Base-by-base conservation (phyloP, 2,113 vertebrate species). In the Talpa occidentalis region DNA sequence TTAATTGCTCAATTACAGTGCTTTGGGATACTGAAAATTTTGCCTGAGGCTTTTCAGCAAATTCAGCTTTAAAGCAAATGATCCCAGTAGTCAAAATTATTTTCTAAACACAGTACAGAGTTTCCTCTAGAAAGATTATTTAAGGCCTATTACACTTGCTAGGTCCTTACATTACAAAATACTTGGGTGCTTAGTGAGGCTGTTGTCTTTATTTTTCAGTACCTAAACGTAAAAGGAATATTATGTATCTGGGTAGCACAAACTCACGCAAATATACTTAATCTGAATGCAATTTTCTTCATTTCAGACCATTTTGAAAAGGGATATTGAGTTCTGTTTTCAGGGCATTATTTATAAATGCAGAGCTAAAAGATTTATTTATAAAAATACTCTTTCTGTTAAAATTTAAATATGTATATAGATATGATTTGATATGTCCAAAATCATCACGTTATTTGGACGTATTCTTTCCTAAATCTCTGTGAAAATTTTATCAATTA, bases 51-150 rank as follows among this genome's bases (percentile, higher is more conserved):
- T 28, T n/a, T 89, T 91, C 62, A 56, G 74, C 77, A 80, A 95
- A 94, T 54, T 96, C 89, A 96, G 73, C 82, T 93, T 92, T 96
- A 83, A 97, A 95, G 91, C 42, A 96, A 97, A 95, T 92, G 32
- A 92, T 95, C 91, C 85, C 26, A 95, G n/a, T 60, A 90, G 93
- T 96, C 62, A 96, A 96, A 97, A 88, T 91, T 94, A 93, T 95
- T 96, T 96, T 72, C 84, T 93, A 96, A 95, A 95, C 76, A 14
- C 87, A 88, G 83, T 73, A 76, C 72, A 92, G 56, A 90, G 77
- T 94, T 95, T 95, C 96, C 89, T 82, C 84, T 77, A 32, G 37
- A 44, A 69, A 69, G 26, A 94, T 93, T 82, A 94, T 86, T 91
- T 96, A 89, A n/a, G 15, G 73, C 73, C 73, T 90, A 92, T 66